phyloP scores from a whole-genome alignment of 2,797 vertebrate species.

The Pseudochirops cupreus region DNA sequence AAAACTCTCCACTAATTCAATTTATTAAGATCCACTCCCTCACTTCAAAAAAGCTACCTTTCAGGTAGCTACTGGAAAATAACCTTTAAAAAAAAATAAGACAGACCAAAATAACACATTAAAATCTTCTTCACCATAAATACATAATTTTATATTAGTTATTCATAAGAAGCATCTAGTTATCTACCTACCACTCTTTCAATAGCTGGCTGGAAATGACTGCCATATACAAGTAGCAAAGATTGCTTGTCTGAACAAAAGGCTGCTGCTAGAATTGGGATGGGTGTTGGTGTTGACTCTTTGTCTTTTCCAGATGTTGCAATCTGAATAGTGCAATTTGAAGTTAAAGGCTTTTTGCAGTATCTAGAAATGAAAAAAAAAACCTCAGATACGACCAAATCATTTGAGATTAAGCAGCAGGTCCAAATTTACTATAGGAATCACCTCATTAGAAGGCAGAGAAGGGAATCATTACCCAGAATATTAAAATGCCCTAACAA shows the following conservation, averaged over 20 bases:
- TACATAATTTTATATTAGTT: neutral
- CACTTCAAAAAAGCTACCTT: neutral
- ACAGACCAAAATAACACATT: conserved; percentile 1
- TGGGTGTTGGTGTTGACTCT: conserved; percentile 89
- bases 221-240: conserved; percentile 93
- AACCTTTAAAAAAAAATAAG: conserved; percentile 33
- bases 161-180: neutral
- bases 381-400: conserved; percentile 11
- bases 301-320: conserved; percentile 87
- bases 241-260: conserved; percentile 89
- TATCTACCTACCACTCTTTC: conserved; percentile 92
- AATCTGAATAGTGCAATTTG: conserved; percentile 94
- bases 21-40: neutral
- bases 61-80: neutral
- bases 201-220: conserved; percentile 93
- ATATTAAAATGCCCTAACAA: neutral
- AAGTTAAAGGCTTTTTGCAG: conserved; percentile 96
- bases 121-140: conserved; percentile 11
- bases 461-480: neutral
- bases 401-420: neutral
- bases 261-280: conserved; percentile 92
- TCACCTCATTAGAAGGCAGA: neutral
- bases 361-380: conserved; percentile 85
- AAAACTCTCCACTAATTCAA: neutral
- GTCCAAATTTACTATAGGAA: neutral